Evolutionary conservation across 2,888 invertebrate species (phyloP), one percentile per base, ranked within the genome.

Genomic region (Entomobrya multifasciata): DNA sequence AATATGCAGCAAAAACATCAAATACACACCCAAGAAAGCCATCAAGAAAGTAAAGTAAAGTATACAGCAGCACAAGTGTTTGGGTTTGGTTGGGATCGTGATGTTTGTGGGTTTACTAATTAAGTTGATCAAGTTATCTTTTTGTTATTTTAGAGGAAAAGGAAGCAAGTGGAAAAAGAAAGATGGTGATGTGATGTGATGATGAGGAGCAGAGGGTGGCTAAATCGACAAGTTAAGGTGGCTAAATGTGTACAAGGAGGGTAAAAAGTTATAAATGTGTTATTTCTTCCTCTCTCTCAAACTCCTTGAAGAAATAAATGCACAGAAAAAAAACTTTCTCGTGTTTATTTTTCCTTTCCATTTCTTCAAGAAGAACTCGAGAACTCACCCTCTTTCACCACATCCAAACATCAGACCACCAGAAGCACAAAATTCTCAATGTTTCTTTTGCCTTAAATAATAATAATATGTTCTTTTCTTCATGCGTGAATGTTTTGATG

Each of bases 61-160:
- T 44, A 6, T 44, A 11, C 44, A 10, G 44, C 44, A 10, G 44
- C 44, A 44, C 5, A 11, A 44, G 49, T 13, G 49, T 49, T 49
- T 13, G 13, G 49, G 49, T 57, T 57, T 57, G 2, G 5, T 49
- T 36, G 77, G 22, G 25, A 3, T 49, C 25, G 49, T 79, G 79
- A 62, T 81, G 57, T 83, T 83, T 83, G 82, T 76, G 82, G 82
- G 76, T 76, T 83, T 76, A 76, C 82, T 83, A 83, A 83, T 83
- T 83, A 83, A 83, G 74, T 83, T 83, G 49, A 83, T 83, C 82
- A 62, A 83, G 76, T 83, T 83, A 83, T 83, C 82, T 83, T n/a
- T n/a, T 65, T 72, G 81, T 60, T 67, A n/a, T 47, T 70, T 47
- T 47, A 55, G 36, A 22, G 41, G 70, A 49, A 27, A 11, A 49